These are phyloP conservation scores for Todus mexicanus DNA, from an alignment of 2,797 vertebrate species.

Conservation along the genomic window DNA sequence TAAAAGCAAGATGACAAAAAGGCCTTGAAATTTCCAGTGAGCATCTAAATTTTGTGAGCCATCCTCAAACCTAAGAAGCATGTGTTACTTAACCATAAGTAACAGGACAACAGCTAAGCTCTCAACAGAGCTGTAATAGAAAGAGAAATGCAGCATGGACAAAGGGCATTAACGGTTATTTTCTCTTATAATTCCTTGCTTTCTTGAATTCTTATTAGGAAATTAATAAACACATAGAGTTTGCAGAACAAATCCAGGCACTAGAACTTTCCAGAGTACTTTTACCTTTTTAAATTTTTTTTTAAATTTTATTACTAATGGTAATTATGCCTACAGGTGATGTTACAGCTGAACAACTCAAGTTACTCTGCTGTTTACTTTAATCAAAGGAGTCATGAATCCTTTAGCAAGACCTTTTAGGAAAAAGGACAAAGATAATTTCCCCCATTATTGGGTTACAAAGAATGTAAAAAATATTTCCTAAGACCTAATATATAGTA, in stretches of 20 bases:
- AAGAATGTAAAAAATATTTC: neutral
- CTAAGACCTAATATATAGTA: neutral
- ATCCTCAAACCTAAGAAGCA: neutral
- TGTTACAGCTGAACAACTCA: slow-evolving; percentile 18
- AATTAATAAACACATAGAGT: slow-evolving; percentile 24
- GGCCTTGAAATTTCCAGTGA: neutral
- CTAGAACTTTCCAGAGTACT: neutral
- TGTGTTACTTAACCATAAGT: neutral
- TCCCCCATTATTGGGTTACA: neutral
- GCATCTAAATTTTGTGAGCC: neutral
- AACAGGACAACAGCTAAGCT: neutral
- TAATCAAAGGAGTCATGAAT: slow-evolving; percentile 25
- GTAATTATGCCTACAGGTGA: slow-evolving; percentile 40
- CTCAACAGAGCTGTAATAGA: neutral
- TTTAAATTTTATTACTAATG: slow-evolving; percentile 13
- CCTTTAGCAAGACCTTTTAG: slow-evolving; percentile 32
- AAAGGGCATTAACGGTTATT: neutral
- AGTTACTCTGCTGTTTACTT: slow-evolving; percentile 34
- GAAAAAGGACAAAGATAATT: slow-evolving; percentile 9
- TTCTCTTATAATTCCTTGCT: neutral
- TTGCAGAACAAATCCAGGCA: neutral
- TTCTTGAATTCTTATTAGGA: slow-evolving; percentile 28
- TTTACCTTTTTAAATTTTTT: slow-evolving; percentile 5
- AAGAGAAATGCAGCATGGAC: neutral
- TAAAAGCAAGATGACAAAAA: neutral